phyloP scores from a whole-genome alignment of 2,888 invertebrate genomes.

The Drosophila incognita region DNA sequence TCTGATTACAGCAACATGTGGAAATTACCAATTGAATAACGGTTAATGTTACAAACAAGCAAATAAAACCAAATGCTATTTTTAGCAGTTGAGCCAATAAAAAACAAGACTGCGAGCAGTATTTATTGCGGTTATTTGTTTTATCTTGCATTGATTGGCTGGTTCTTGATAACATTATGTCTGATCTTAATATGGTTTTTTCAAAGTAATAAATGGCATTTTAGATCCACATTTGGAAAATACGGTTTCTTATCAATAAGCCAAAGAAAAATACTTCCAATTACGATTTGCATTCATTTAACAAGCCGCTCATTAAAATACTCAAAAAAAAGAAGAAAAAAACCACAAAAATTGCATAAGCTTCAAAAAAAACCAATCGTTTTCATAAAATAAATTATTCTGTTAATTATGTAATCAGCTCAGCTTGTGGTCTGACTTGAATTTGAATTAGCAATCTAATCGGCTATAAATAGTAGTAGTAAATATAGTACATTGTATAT shows the following conservation, averaged over 20 bases:
- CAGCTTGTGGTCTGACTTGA: not conserved
- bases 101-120: not conserved
- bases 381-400: not conserved
- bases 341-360: not conserved
- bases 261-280: not conserved
- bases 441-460: not conserved
- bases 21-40: slow-evolving; percentile 20
- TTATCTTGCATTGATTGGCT: not conserved
- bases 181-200: not conserved
- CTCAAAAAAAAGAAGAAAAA: not conserved
- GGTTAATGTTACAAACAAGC: not conserved
- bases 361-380: not conserved
- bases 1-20: slow-evolving; percentile 14
- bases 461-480: not conserved
- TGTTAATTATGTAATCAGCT: not conserved
- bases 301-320: not conserved
- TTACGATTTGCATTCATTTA: not conserved
- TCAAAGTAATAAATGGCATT: not conserved
- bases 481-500: not conserved
- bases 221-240: not conserved
- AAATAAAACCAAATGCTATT: slow-evolving; percentile 1
- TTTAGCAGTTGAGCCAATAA: not conserved
- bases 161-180: not conserved
- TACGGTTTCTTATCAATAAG: not conserved
- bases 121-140: not conserved